These are phyloP conservation scores for Lamellibrachia columna DNA, from an alignment of 2,888 invertebrate genomes.

Conservation along the genomic window DNA sequence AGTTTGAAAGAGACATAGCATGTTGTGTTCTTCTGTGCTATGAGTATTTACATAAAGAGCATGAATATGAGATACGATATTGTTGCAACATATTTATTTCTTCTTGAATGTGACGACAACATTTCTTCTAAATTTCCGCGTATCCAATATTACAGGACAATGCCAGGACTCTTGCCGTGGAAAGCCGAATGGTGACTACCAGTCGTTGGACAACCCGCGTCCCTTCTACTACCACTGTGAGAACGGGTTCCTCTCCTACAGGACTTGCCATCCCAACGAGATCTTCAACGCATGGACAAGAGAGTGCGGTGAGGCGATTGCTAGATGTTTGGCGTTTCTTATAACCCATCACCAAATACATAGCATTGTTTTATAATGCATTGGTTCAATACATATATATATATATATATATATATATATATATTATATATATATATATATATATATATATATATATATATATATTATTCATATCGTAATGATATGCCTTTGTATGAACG, in stretches of 20 bases:
- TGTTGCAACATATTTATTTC: no score
- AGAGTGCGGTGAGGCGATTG: neutral
- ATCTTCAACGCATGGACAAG: neutral
- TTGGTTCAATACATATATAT: no score
- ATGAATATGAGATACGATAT: no score
- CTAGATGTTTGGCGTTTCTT: neutral
- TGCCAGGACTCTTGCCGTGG: neutral
- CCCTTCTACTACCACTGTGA: neutral
- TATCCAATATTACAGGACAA: neutral
- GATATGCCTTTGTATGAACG: neutral
- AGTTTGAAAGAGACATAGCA: no score
- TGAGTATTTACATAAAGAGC: no score
- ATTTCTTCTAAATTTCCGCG: neutral
- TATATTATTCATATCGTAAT: no score
- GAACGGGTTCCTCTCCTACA: constrained; percentile 11
- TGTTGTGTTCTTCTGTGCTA: no score
- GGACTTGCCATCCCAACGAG: neutral
- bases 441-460: no score
- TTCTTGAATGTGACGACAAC: no score
- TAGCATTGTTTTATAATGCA: neutral
- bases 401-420: no score
- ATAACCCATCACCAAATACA: neutral
- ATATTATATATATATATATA: no score
- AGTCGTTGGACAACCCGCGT: neutral
- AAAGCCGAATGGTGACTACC: neutral